Evolutionary conservation across 2,797 vertebrate genomes (phyloP).

Genomic region (Calcarius lapponicus): DNA sequence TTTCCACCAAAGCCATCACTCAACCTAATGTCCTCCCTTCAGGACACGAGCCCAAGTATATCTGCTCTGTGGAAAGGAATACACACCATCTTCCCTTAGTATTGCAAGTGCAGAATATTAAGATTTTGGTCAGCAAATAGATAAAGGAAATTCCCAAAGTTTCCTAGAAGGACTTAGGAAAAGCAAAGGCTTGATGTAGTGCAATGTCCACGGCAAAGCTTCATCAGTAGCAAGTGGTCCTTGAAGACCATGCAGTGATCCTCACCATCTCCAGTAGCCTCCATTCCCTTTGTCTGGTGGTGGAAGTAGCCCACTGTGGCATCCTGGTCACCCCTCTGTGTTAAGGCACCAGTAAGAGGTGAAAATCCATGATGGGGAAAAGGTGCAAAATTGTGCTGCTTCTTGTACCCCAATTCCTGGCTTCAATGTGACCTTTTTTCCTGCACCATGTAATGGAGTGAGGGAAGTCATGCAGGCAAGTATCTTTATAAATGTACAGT

Average conservation of each 20-base stretch:
- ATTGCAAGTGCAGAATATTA: not conserved
- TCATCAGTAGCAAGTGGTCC: not conserved
- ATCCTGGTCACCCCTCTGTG: not conserved
- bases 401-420: not conserved
- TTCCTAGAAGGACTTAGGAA: not conserved
- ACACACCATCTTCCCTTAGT: not conserved
- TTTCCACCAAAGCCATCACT: not conserved
- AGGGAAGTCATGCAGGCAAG: not conserved
- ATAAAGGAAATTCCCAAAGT: not conserved
- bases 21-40: not conserved
- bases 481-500: not conserved
- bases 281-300: not conserved
- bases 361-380: not conserved
- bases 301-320: not conserved
- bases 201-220: not conserved
- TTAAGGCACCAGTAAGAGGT: not conserved
- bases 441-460: not conserved
- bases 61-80: not conserved
- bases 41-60: not conserved
- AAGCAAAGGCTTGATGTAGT: not conserved
- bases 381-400: not conserved
- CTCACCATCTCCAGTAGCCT: not conserved
- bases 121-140: not conserved
- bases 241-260: not conserved
- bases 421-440: not conserved